A percentile compares a stretch with the other conserved stretches of the same genome.
Conservation (phyloP, 1,140 invertebrate species). For the Chionoecetes opilio region DNA sequence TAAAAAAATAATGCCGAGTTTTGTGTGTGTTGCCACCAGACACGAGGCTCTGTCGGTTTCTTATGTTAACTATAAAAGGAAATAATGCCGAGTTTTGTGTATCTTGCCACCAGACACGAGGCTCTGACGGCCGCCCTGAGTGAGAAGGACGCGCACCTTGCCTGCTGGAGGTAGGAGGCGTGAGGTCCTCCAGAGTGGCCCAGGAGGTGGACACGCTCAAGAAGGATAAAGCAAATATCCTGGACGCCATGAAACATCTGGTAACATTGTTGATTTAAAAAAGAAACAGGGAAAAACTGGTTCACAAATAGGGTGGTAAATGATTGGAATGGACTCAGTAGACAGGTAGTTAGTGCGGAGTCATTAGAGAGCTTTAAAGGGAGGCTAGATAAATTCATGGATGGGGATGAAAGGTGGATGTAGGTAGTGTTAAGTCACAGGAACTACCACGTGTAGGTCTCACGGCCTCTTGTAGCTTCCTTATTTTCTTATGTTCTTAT, state of each 20-base stretch:
- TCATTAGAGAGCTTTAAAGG: no score
- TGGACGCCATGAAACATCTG: conserved; percentile 89
- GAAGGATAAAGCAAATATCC: conserved; percentile 87
- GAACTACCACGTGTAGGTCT: no score
- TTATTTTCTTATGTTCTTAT: no score
- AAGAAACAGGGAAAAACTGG: no score
- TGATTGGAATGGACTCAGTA: no score
- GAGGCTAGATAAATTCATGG: no score
- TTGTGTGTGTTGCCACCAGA: conserved; percentile 84
- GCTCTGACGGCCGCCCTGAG: conserved; percentile 91
- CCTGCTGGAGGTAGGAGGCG: conserved; percentile 91
- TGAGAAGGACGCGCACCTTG: conserved; percentile 94
- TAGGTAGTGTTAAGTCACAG: no score
- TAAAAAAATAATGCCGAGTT: neutral
- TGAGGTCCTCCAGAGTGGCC: conserved; percentile 87
- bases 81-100: neutral
- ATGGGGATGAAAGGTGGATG: no score
- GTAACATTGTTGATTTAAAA: conserved; percentile 85
- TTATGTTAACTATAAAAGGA: no score
- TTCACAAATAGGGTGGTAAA: no score
- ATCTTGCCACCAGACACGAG: conserved; percentile 88
- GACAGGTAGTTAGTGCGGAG: no score
- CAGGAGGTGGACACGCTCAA: conserved; percentile 87
- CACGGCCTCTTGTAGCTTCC: no score
- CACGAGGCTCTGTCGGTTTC: conserved; percentile 92